A percentile compares a stretch with the other conserved stretches of the same genome.
Conservation (phyloP, 2,888 invertebrate genomes). For the Aphodius sticticus region DNA sequence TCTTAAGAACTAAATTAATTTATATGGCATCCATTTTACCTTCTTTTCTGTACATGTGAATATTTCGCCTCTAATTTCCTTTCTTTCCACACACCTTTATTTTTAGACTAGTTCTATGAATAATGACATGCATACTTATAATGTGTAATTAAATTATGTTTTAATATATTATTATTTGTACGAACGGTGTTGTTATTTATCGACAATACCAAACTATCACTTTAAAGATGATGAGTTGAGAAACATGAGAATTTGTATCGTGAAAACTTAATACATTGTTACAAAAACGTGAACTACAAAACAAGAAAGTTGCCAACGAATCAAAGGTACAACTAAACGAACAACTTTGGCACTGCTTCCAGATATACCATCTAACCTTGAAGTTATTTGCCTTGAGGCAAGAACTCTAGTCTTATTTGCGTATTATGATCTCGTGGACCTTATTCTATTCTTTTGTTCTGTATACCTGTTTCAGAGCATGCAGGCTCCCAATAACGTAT, state of each 20-base stretch:
- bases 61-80: conserved; percentile 42
- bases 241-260: too few relatives aligned
- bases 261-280: too few relatives aligned
- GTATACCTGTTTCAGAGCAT: background rate
- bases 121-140: conserved; percentile 33
- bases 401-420: background rate
- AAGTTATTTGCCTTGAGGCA: background rate
- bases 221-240: too few relatives aligned
- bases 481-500: too few relatives aligned
- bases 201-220: background rate
- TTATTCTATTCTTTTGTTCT: background rate
- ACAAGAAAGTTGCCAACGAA: too few relatives aligned
- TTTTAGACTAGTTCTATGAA: conserved; percentile 34
- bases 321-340: background rate
- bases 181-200: conserved; percentile 19
- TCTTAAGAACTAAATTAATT: conserved; percentile 20
- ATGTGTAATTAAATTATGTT: conserved; percentile 54
- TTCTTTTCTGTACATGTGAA: conserved; percentile 46
- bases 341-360: background rate
- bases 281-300: too few relatives aligned
- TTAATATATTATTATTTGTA: conserved; percentile 49
- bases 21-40: conserved; percentile 33
- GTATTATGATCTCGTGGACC: background rate
- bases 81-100: conserved; percentile 21
- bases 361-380: background rate